Base-by-base conservation (phyloP, 1,140 invertebrate species). In the Tetragonula clypearis region DNA sequence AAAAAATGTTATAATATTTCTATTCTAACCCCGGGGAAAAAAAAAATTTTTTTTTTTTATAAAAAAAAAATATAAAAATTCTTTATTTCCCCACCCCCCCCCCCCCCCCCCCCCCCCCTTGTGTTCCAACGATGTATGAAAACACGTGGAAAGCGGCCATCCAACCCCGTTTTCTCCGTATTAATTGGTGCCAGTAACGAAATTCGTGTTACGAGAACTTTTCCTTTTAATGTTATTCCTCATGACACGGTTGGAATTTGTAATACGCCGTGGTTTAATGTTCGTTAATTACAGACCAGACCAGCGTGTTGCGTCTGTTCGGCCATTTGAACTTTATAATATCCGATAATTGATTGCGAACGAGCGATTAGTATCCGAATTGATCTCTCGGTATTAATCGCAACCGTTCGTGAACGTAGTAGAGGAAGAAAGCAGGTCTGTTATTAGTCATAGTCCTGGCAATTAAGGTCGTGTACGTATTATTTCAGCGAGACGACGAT, bases 401-500 rank as follows among this genome's bases (percentile, higher is more conserved):
- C 23, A 73, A 2, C 8, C 21, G 23, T 26, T 53, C 3, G 6
- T 11, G 11, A 30, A 68, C 17, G 19, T 19, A 66, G 8, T 8
- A 0, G 2, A 53, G 62, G 60, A 69, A 49, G 58, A 49, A 60
- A 75, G 30, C 73, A 49, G 82, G 84, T 23, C 23, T 23, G 41
- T 72, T 72, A 17, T 30, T 35, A 23, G 17, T n/a, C n/a, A 66
- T 26, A 76, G n/a, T 17, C n/a, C 9, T 21, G 17, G 87, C 73
- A 91, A 91, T 91, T 91, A 91, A 85, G 77, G 55, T 66, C 73
- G 56, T 0, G 12, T 55, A 1, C 41, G 15, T 75, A 71, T 58
- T 19, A 72, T 56, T 77, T 30, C 56, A n/a, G 23, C 53, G 49
- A 35, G 23, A n/a, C n/a, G 26, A 75, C 69, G 58, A 17, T 60